A percentile compares a stretch with the other conserved stretches of the same genome.
Evolutionary conservation across 2,113 vertebrate genomes (phyloP).

Genomic region (Mustelus asterias): DNA sequence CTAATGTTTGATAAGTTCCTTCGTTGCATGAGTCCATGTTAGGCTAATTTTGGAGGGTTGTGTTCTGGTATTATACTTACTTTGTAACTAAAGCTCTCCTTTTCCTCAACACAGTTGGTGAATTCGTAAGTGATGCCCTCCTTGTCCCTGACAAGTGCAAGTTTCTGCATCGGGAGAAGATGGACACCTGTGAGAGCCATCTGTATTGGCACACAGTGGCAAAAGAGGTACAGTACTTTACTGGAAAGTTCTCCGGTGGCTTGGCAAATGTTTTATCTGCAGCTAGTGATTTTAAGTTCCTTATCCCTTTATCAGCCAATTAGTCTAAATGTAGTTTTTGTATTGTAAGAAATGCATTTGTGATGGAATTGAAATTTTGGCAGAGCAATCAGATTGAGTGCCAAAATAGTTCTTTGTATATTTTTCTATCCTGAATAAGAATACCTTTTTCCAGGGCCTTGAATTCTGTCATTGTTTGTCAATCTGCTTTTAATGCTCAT

Average conservation of each 20-base stretch:
- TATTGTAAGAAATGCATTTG: neutral
- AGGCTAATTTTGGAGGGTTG: neutral
- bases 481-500: neutral
- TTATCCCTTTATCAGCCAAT: neutral
- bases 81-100: slow-evolving; percentile 29
- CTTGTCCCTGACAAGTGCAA: slow-evolving; percentile 97
- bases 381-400: neutral
- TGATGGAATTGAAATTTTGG: neutral
- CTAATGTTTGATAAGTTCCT: neutral
- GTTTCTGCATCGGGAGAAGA: slow-evolving; percentile 94
- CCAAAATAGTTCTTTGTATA: neutral
- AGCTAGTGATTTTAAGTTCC: neutral
- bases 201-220: slow-evolving; percentile 98
- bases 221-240: slow-evolving; percentile 72
- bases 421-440: neutral
- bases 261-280: neutral
- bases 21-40: neutral
- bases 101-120: slow-evolving; percentile 69
- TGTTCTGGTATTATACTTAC: neutral
- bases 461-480: neutral
- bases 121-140: slow-evolving; percentile 97
- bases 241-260: neutral
- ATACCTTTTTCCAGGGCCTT: neutral
- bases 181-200: slow-evolving; percentile 96
- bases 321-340: neutral